phyloP scores from a whole-genome alignment of 2,888 invertebrate genomes.

The Euplexia lucipara region DNA sequence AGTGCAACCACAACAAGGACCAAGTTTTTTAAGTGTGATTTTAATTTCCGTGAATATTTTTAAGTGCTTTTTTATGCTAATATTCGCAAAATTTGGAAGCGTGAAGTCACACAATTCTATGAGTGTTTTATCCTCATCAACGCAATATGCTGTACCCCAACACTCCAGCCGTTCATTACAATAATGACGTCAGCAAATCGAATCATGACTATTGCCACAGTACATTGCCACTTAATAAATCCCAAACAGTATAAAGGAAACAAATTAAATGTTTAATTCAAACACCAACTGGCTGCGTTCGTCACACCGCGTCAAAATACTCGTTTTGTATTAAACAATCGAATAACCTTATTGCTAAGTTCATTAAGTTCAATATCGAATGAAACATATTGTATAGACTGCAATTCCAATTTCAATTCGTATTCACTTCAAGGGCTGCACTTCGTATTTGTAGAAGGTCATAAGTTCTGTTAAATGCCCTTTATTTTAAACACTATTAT shows the following conservation, averaged over 20 bases:
- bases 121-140: slow-evolving; percentile 54
- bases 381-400: background rate
- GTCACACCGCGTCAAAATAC: slow-evolving; percentile 76
- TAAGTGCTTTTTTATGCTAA: slow-evolving; percentile 29
- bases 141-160: slow-evolving; percentile 34
- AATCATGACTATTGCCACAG: slow-evolving; percentile 76
- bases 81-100: slow-evolving; percentile 1
- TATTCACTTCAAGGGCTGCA: slow-evolving; percentile 31
- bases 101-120: slow-evolving; percentile 32
- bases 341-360: background rate
- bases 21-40: no score
- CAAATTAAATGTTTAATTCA: slow-evolving; percentile 90
- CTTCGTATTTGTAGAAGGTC: background rate
- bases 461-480: background rate
- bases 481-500: background rate
- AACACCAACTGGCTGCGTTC: slow-evolving; percentile 85
- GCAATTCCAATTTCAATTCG: slow-evolving; percentile 18
- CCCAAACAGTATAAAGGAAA: slow-evolving; percentile 82
- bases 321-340: slow-evolving; percentile 50
- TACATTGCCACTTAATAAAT: slow-evolving; percentile 77
- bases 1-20: no score
- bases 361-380: slow-evolving; percentile 4
- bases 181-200: slow-evolving; percentile 83
- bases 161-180: slow-evolving; percentile 68
- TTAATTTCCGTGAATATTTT: background rate